Evolutionary conservation across 2,113 vertebrate genomes (phyloP).

Genomic region (Hassar affinis): DNA sequence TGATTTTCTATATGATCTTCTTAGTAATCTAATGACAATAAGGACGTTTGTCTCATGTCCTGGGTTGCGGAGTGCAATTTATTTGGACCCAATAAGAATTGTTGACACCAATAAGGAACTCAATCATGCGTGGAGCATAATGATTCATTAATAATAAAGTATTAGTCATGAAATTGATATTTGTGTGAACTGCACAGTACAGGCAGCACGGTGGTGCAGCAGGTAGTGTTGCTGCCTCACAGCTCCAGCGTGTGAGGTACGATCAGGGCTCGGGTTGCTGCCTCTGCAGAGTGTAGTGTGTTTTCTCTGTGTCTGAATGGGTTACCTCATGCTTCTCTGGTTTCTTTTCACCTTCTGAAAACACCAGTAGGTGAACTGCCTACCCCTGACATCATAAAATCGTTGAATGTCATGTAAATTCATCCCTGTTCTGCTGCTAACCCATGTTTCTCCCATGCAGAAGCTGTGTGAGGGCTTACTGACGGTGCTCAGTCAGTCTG

Average conservation of each 20-base stretch:
- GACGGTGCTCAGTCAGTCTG: constrained; percentile 78
- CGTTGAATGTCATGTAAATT: not conserved
- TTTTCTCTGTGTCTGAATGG: not conserved
- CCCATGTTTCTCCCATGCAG: constrained; percentile 65
- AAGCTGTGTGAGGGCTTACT: constrained; percentile 86
- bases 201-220: not conserved
- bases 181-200: not conserved
- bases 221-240: not conserved
- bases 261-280: not conserved
- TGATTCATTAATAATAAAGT: not conserved
- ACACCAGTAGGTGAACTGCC: not conserved
- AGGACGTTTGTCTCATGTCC: not conserved
- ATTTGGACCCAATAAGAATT: not conserved
- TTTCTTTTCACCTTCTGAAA: not conserved
- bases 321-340: not conserved
- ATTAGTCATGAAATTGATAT: not conserved
- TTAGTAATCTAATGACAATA: not conserved
- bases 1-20: not conserved
- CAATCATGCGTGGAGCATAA: not conserved
- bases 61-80: not conserved
- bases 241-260: too few species aligned
- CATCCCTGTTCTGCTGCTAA: not conserved
- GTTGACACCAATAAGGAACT: not conserved
- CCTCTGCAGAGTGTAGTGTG: not conserved
- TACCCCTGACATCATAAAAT: too few species aligned